A percentile compares a stretch with the other conserved stretches of the same genome.
These are phyloP conservation scores for Acipenser oxyrinchus DNA, from an alignment of 2,797 vertebrate genomes.

Conservation along the genomic window DNA sequence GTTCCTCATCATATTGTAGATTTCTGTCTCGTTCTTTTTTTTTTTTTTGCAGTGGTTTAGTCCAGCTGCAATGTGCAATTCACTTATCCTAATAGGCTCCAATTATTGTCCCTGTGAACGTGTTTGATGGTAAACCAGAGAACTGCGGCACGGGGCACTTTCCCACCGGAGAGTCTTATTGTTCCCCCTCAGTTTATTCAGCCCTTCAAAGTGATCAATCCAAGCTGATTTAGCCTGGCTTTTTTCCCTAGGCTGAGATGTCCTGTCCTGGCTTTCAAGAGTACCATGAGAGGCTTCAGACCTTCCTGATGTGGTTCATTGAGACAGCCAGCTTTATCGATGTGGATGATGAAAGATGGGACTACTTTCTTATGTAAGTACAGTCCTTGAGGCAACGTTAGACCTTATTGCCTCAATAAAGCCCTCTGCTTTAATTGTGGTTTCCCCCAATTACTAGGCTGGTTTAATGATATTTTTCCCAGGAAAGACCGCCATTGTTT, in stretches of 20 bases:
- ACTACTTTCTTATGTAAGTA: conserved; percentile 98
- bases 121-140: conserved; percentile 23
- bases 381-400: conserved; percentile 82
- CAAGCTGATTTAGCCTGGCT: conserved; percentile 53
- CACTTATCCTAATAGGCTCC: not conserved
- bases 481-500: conserved; percentile 90
- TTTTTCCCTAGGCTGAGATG: conserved; percentile 72
- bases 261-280: conserved; percentile 87
- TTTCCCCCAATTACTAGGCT: conserved; percentile 81
- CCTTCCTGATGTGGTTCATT: conserved; percentile 99
- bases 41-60: not conserved
- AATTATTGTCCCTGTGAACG: not conserved
- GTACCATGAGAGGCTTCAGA: conserved; percentile 94
- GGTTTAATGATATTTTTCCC: conserved; percentile 98
- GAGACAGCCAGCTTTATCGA: conserved; percentile 98
- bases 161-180: conserved; percentile 34
- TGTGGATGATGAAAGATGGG: conserved; percentile 94
- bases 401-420: conserved; percentile 79
- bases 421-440: conserved; percentile 53
- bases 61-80: conserved; percentile 8
- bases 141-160: conserved; percentile 30
- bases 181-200: conserved; percentile 17
- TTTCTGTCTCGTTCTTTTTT: not conserved
- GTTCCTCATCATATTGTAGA: not conserved
- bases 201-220: conserved; percentile 43